Evolutionary conservation across 2,113 vertebrate species (phyloP).

Genomic region (Rhegmatorhina hoffmannsi): DNA sequence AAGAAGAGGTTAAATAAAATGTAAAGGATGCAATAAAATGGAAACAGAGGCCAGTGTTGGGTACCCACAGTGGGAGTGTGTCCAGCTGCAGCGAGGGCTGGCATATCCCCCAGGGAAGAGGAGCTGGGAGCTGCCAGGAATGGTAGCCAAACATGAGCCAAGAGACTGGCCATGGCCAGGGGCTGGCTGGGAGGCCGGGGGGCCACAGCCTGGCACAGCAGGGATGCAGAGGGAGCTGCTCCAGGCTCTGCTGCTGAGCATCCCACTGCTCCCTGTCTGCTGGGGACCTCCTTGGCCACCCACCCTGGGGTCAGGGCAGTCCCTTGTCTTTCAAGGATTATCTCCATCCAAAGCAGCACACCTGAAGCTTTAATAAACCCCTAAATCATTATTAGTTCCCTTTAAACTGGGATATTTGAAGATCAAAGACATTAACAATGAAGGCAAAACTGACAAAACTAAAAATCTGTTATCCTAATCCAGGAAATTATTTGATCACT

Average conservation of each 20-base stretch:
- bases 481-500: background rate
- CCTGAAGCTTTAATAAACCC: background rate
- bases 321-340: background rate
- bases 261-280: background rate
- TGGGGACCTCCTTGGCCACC: background rate
- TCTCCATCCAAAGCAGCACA: background rate
- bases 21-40: background rate
- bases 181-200: background rate
- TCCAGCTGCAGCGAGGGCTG: rapidly evolving
- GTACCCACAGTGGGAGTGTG: background rate
- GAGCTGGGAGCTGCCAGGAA: background rate
- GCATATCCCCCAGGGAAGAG: background rate
- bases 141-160: background rate
- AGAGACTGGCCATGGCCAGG: background rate
- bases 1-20: background rate
- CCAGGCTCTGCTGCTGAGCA: background rate
- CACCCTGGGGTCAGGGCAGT: rapidly evolving
- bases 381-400: background rate
- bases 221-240: background rate
- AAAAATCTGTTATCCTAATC: background rate
- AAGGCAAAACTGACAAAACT: background rate
- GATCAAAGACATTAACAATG: background rate
- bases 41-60: background rate
- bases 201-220: background rate
- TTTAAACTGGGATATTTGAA: background rate